Evolutionary conservation across 1,140 invertebrate genomes (phyloP), one percentile per base, ranked within the genome.

Genomic region (Bombyx mandarina): DNA sequence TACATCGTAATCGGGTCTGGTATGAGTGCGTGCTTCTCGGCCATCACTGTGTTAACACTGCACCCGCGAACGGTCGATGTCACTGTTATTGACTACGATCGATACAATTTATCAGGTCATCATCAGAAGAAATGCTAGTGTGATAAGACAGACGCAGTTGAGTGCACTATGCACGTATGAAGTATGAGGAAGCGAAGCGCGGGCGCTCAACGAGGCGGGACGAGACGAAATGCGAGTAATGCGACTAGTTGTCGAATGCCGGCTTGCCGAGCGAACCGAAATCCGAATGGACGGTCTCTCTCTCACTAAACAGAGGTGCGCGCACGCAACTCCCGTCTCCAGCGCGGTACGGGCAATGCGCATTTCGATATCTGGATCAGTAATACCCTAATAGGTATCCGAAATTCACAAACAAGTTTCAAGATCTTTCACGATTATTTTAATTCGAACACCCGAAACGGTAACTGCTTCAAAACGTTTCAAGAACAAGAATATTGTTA

Each of bases 11-110:
- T 64, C 26, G 66, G 54, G 52, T 76, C 70, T 48, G 75, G 68
- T 72, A 81, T 77, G 18, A 83, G 71, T 42, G 73, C 75, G 65
- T 76, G 61, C 55, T 81, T 77, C 71, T 81, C 73, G 57, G 67
- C 69, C 75, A 79, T 81, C 71, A 73, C 71, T 71, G 55, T 57
- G 52, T 55, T 63, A 54, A 68, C 76, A 79, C 72, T 74, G 57
- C 74, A 82, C 79, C 71, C 69, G 70, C 73, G 70, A 69, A 65
- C 63, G 62, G 56, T 59, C 61, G 61, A 73, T 59, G 58, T 58
- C 57, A 45, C 50, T 56, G 43, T 57, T 49, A 58, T 59, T 48
- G 63, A 66, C 58, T 61, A 47, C 49, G 61, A 53, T 50, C 59
- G 70, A 73, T 74, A 65, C 57, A 61, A 55, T 69, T 50, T 78